Evolutionary conservation across 2,888 invertebrate species (phyloP), one percentile per base, ranked within the genome.

Genomic region (Apotomis capreana): DNA sequence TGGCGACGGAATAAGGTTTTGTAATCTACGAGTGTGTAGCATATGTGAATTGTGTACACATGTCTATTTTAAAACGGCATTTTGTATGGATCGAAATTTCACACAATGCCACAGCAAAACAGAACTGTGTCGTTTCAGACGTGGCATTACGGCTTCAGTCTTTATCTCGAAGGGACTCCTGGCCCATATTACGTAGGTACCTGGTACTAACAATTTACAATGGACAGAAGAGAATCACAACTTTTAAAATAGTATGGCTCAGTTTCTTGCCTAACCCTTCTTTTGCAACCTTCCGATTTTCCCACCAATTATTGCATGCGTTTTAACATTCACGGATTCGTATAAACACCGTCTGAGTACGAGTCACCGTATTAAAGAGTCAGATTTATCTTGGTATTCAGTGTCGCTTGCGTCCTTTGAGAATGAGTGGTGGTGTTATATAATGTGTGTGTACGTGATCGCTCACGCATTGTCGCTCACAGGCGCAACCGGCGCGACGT

Each of bases 371-470:
- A 46, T 1, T n/a, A 57, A 36, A 62, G 49, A 4, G 55, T 46
- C 65, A 44, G 36, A 46, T 12, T 36, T 13, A 57, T 3, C 57
- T 13, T 8, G 40, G 44, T n/a, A 3, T 26, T 46, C 9, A 26
- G 13, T n/a, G 10, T 46, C 4, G 46, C 46, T 46, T 65, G 57
- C 26, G 55, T 6, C 55, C 5, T 57, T 57, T 15, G 9, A 10
- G n/a, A 9, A 4, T 36, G 13, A 8, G 12, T 55, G n/a, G 46
- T 10, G 26, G 44, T 55, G 37, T 70, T 70, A 70, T 67, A 61
- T 70, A 70, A 70, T 55, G 36, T 60, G 12, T 77, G 81, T 75
- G 77, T 83, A 83, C 83, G 83, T 84, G 81, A 79, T 78, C 71
- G 74, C 74, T 51, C 59, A 75, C 77, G 77, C 77, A 77, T 77